Evolutionary conservation across 2,888 invertebrate species (phyloP).

Genomic region (Hanleya hanleyi): DNA sequence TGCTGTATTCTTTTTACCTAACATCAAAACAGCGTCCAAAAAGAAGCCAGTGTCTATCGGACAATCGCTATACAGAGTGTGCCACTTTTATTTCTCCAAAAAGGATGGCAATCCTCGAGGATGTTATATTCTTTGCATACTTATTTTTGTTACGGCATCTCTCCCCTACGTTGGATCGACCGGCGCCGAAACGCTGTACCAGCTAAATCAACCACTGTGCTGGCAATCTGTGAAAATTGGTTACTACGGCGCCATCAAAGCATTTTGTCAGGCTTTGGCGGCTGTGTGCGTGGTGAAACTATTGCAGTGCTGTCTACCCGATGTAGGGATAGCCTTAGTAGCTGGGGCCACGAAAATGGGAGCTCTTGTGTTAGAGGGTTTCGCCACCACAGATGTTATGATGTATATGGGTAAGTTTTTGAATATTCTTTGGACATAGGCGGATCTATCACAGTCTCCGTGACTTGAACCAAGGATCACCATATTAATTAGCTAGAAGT

Average conservation of each 20-base stretch:
- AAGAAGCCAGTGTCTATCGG: conserved; percentile 17
- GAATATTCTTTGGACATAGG: too few relatives aligned
- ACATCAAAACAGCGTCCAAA: conserved; percentile 19
- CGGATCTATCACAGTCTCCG: too few relatives aligned
- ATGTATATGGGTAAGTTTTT: conserved; percentile 41
- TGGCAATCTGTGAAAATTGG: conserved; percentile 44
- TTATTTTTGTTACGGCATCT: conserved; percentile 24
- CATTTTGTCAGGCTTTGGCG: conserved; percentile 27
- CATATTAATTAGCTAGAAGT: too few relatives aligned
- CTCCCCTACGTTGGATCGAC: conserved; percentile 28
- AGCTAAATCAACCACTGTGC: conserved; percentile 44
- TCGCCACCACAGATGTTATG: conserved; percentile 27
- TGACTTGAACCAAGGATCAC: too few relatives aligned
- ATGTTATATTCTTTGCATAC: conserved; percentile 24
- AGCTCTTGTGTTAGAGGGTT: conserved; percentile 34
- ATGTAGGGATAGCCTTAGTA: conserved; percentile 38
- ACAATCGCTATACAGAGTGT: conserved; percentile 32
- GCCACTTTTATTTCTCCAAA: conserved; percentile 32
- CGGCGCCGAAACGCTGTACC: conserved; percentile 39
- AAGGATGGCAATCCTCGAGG: not conserved
- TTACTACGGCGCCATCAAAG: conserved; percentile 29
- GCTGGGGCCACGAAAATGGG: conserved; percentile 28
- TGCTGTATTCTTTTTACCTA: conserved; percentile 31
- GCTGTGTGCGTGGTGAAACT: conserved; percentile 35
- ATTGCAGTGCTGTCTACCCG: conserved; percentile 34